Percentiles rank a stretch among this genome's conserved stretches.
phyloP scores from a whole-genome alignment of 2,797 vertebrate species.

The Zalophus californianus region DNA sequence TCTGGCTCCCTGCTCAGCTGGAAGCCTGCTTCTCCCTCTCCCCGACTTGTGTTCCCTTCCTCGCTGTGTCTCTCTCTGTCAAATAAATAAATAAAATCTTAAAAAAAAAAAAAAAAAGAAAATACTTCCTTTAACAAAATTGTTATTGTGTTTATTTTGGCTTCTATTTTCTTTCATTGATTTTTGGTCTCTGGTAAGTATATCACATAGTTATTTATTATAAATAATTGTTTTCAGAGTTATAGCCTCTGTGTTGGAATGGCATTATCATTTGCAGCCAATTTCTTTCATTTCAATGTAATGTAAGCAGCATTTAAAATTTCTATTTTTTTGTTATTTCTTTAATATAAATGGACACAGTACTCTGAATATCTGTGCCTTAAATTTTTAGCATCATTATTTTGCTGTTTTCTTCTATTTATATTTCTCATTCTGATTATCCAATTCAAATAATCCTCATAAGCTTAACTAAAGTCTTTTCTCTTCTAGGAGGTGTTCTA shows the following conservation, averaged over 20 bases:
- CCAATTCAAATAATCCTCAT: background rate
- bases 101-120: background rate
- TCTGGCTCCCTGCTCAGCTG: too few relatives aligned
- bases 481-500: background rate
- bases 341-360: background rate
- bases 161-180: slow-evolving; percentile 37
- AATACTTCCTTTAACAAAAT: background rate
- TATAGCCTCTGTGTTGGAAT: background rate
- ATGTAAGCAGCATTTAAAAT: background rate
- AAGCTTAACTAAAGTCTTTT: background rate
- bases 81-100: too few relatives aligned
- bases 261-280: background rate
- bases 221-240: slow-evolving; percentile 2
- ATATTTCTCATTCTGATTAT: background rate
- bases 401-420: background rate
- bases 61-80: too few relatives aligned
- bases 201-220: background rate
- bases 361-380: background rate
- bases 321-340: background rate
- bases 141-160: slow-evolving; percentile 24
- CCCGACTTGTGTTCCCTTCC: too few relatives aligned
- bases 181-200: slow-evolving; percentile 11
- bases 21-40: too few relatives aligned
- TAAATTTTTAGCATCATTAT: background rate
- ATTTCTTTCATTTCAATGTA: background rate